These are phyloP conservation scores for Drosophila paramelanica DNA, from an alignment of 2,888 invertebrate species.

Conservation along the genomic window DNA sequence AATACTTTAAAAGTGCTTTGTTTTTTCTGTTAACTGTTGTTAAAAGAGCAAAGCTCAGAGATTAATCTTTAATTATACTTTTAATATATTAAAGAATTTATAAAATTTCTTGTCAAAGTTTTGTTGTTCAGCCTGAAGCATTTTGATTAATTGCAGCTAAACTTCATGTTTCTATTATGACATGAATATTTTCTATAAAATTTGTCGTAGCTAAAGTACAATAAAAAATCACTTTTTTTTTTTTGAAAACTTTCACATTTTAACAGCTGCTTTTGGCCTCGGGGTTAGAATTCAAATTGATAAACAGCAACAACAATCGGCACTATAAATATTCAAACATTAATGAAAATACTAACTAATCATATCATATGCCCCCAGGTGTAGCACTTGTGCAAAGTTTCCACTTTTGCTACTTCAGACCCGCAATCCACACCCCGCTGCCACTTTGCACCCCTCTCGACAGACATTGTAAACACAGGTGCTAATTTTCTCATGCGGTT, in stretches of 20 bases:
- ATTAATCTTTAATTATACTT: too few relatives aligned
- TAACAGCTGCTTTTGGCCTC: neutral
- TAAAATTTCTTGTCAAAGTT: too few relatives aligned
- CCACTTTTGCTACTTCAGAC: constrained; percentile 9
- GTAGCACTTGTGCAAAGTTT: constrained; percentile 1
- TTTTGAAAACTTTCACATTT: neutral
- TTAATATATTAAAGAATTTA: too few relatives aligned
- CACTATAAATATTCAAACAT: constrained; percentile 23
- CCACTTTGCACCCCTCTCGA: neutral
- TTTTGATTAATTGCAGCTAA: neutral
- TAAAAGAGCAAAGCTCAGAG: too few relatives aligned
- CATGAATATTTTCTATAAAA: neutral
- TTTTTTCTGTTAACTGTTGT: too few relatives aligned
- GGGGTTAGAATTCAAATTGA: neutral
- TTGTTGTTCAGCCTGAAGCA: neutral
- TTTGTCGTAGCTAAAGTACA: too few relatives aligned
- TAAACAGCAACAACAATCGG: neutral
- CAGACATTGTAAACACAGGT: constrained; percentile 36
- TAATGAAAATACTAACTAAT: constrained; percentile 29
- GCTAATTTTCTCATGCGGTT: constrained; percentile 64
- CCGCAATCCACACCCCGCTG: too few relatives aligned
- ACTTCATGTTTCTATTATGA: too few relatives aligned
- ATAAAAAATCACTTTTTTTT: too few relatives aligned
- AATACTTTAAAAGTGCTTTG: too few relatives aligned
- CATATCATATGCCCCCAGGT: constrained; percentile 38